Base-by-base conservation (phyloP, 2,113 vertebrate genomes). In the Daubentonia madagascariensis region DNA sequence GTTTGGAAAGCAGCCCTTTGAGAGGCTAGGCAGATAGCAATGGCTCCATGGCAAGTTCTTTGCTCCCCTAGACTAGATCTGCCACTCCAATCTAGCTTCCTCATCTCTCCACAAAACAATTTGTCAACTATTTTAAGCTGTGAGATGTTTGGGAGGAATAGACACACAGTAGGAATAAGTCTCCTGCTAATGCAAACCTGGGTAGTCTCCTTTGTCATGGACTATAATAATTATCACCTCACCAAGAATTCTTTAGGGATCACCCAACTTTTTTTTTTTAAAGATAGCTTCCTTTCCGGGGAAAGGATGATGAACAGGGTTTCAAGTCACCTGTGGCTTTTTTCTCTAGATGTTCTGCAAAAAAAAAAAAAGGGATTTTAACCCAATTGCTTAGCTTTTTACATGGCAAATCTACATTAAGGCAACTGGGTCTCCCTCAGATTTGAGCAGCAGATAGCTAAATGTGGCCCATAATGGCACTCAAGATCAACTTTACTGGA, bases 321-420 rank as follows among this genome's bases (percentile, higher is more conserved):
- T 93, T 92, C 70, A 94, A 93, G 61, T 45, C 48, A 68, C 72
- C 18, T 87, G 80, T n/a, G 85, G n/a, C 10, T 37, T 40, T 78
- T 61, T 5, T 0, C 25, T 57, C 57, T 57, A 48, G 1, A n/a
- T 65, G 13, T 76, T 89, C 54, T 35, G 35, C 30, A 48, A 16
- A 25, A 73, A 50, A 78, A 88, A 35, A 68, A 95, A 89, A 72
- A 8, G 12, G 52, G 25, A 83, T 93, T 91, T 84, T 89, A 94
- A 95, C 63, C 30, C 59, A 93, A 37, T 92, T 92, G 83, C 50
- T 93, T 88, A 89, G 50, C 18, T 76, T 97, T 91, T 88, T 68
- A 54, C 30, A 79, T 78, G 95, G 63, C 85, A 91, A 91, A 79
- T 83, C 37, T 87, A 63, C 59, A 75, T 86, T 78, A 90, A 75